A percentile compares a stretch with the other conserved stretches of the same genome.
Conservation (phyloP, 2,888 invertebrate genomes). For the Perdita meconis region DNA sequence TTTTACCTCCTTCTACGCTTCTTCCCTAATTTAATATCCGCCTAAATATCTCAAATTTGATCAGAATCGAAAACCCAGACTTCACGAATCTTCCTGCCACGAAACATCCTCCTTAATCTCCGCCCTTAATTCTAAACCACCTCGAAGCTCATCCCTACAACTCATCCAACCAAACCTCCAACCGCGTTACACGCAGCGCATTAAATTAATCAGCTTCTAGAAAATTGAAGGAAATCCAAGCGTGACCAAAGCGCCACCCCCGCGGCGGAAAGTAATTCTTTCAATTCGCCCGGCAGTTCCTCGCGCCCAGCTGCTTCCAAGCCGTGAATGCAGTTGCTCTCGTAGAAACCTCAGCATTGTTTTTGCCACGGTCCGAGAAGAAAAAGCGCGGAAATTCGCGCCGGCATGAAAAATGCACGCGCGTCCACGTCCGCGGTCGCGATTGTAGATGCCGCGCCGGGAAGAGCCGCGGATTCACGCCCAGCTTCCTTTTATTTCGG, state of each 20-base stretch:
- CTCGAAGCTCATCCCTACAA: not conserved
- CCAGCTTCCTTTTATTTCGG: slow-evolving; percentile 5
- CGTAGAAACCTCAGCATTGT: slow-evolving; percentile 50
- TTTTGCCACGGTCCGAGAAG: slow-evolving; percentile 16
- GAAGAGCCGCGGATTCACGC: slow-evolving; percentile 20
- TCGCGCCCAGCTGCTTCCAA: slow-evolving; percentile 26
- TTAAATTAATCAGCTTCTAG: not conserved
- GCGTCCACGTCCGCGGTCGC: not conserved
- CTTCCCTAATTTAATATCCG: too few relatives aligned
- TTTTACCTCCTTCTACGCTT: too few relatives aligned
- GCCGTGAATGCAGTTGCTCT: slow-evolving; percentile 47
- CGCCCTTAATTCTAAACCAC: too few relatives aligned
- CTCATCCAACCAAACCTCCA: too few relatives aligned
- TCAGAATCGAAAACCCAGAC: too few relatives aligned
- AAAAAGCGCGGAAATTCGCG: slow-evolving; percentile 28
- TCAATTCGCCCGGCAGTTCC: slow-evolving; percentile 11
- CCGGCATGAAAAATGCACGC: slow-evolving; percentile 36
- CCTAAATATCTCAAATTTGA: too few relatives aligned
- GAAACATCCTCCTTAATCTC: too few relatives aligned
- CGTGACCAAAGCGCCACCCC: not conserved
- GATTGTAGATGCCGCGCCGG: too few relatives aligned
- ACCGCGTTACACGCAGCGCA: not conserved
- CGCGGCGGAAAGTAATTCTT: not conserved
- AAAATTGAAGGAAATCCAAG: not conserved
- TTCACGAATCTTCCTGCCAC: too few relatives aligned